Conservation (phyloP, 2,888 invertebrate species). For the Drosophila tanythrix region DNA sequence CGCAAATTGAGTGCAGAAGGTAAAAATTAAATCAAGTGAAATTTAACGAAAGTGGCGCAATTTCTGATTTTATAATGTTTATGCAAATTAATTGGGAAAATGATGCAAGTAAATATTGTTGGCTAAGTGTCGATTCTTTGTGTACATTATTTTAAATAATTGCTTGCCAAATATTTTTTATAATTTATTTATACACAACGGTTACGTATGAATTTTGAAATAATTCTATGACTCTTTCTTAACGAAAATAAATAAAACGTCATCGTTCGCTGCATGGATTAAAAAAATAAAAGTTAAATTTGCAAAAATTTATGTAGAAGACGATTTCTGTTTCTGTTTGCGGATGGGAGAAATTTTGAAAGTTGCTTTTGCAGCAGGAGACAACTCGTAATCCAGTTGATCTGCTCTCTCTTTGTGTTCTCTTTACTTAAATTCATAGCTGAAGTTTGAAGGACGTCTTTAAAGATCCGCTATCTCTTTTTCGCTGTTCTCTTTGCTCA, state of each 20-base stretch:
- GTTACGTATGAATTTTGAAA: constrained; percentile 38
- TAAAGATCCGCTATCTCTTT: neutral
- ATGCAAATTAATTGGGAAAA: constrained; percentile 1
- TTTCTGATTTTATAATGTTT: constrained; percentile 4
- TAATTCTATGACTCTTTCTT: constrained; percentile 7
- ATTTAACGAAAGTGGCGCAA: constrained; percentile 5
- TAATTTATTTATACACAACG: constrained; percentile 31
- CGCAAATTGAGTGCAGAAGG: constrained; percentile 61
- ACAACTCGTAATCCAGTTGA: neutral
- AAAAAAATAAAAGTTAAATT: constrained; percentile 8
- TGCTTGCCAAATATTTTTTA: constrained; percentile 34
- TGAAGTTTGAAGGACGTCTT: neutral
- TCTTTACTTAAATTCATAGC: neutral
- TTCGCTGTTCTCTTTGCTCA: neutral
- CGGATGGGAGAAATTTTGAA: neutral
- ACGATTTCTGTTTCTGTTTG: neutral
- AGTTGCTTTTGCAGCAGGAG: neutral
- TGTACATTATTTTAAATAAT: constrained; percentile 5
- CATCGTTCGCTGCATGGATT: constrained; percentile 10
- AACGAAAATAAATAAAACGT: constrained; percentile 32
- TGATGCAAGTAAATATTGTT: constrained; percentile 24
- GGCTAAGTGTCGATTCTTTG: constrained; percentile 10
- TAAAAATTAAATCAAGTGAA: constrained; percentile 33
- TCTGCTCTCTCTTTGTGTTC: neutral
- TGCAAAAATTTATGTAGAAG: constrained; percentile 20